Base-by-base conservation (phyloP, 2,113 vertebrate species). In the rat (Rattus norvegicus) region DNA sequence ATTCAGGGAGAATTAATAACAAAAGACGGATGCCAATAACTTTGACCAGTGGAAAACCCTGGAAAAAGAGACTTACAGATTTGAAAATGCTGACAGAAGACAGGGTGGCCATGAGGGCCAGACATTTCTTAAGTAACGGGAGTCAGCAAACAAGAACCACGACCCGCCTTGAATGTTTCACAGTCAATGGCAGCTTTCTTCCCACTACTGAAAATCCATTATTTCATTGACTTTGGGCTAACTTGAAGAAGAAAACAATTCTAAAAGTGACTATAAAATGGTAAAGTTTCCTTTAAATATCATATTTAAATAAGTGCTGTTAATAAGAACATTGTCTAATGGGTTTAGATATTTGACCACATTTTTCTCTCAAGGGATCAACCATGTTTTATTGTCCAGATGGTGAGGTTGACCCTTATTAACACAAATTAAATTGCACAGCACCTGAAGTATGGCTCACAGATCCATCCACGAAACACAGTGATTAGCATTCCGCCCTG, bases 341-440 rank as follows among this genome's bases (percentile, higher is more conserved):
- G 67, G 70, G 47, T 54, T 90, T 84, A 84, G 73, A 72, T 91
- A 92, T 63, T n/a, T 67, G 30, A 65, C 80, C 17, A 76, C 61
- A 86, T 94, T 39, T 95, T 73, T 92, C 91, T 67, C 89, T 89
- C 94, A 79, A 87, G 87, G 81, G 67, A 56, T 28, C 20, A 65
- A 65, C 33, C 61, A 88, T 72, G 67, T 88, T 93, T 95, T 81
- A 86, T 43, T 77, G 69, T 47, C 92, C 97, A 96, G 95, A 95
- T 96, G 97, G 79, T 39, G 61, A 75, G 2, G 13, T 22, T 94
- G 92, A 96, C 96, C 96, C 93, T 96, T 89, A 94, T 96, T 96
- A 96, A 93, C 92, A 95, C 94, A 94, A 93, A 97, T 93, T 92
- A 97, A 92, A 95, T 69, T 80, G 89, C 49, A 94, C 54, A 79